A percentile compares a stretch with the other conserved stretches of the same genome.
Evolutionary conservation across 1,140 invertebrate genomes (phyloP).

Genomic region (Tyrophagus putrescentiae): DNA sequence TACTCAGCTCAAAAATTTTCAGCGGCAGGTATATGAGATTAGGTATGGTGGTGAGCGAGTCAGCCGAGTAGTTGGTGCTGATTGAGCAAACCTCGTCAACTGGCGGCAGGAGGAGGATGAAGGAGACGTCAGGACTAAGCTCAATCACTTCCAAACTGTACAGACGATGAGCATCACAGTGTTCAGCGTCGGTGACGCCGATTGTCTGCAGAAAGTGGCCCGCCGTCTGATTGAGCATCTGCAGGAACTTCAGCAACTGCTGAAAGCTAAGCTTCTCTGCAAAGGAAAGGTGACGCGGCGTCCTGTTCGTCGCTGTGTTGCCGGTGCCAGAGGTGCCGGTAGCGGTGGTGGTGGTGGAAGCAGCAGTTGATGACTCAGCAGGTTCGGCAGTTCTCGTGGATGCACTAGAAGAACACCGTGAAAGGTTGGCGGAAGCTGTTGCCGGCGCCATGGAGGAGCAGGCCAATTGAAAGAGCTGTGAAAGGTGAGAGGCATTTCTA

Average conservation of each 20-base stretch:
- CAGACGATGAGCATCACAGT: slow-evolving; percentile 39
- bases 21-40: slow-evolving; percentile 71
- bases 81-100: slow-evolving; percentile 76
- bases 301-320: background rate
- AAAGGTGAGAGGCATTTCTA: background rate
- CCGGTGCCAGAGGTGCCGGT: background rate
- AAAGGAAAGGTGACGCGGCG: too few relatives aligned
- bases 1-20: slow-evolving; percentile 65
- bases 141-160: slow-evolving; percentile 86
- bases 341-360: background rate
- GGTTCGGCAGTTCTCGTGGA: background rate
- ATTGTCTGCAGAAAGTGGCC: slow-evolving; percentile 5
- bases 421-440: background rate
- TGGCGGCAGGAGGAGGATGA: slow-evolving; percentile 73
- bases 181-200: background rate
- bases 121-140: slow-evolving; percentile 66
- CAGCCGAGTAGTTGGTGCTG: slow-evolving; percentile 38
- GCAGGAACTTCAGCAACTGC: slow-evolving; percentile 26
- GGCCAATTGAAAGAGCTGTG: slow-evolving; percentile 12
- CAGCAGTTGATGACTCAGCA: background rate
- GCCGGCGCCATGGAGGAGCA: background rate
- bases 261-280: background rate
- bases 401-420: background rate
- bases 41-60: slow-evolving; percentile 56
- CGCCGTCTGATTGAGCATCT: slow-evolving; percentile 12